phyloP scores from a whole-genome alignment of 1,140 invertebrate genomes.

The Helicoverpa armigera region DNA sequence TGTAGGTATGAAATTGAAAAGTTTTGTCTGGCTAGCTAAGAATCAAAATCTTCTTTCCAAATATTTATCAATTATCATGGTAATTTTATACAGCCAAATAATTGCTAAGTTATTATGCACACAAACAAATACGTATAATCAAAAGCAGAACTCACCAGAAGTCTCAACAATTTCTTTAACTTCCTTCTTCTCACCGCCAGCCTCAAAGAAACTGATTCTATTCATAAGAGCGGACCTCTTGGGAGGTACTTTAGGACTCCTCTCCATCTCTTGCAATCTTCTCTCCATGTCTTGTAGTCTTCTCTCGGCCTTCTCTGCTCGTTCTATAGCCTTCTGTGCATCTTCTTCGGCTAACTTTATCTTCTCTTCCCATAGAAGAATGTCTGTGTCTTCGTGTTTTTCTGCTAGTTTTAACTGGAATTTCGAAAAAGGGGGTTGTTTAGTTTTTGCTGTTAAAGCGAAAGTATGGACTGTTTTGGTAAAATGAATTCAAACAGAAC shows the following conservation, averaged over 20 bases:
- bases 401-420: slow-evolving; percentile 90
- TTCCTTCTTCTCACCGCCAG: slow-evolving; percentile 65
- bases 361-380: slow-evolving; percentile 90
- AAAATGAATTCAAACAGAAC: too few relatives aligned
- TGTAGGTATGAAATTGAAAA: too few relatives aligned
- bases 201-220: slow-evolving; percentile 81
- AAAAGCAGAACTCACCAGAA: slow-evolving; percentile 54
- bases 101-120: too few relatives aligned
- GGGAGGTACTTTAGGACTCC: slow-evolving; percentile 14
- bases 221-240: slow-evolving; percentile 73
- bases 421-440: slow-evolving; percentile 5
- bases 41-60: too few relatives aligned
- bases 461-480: too few relatives aligned
- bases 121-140: too few relatives aligned
- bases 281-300: slow-evolving; percentile 77
- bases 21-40: too few relatives aligned
- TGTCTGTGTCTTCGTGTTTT: slow-evolving; percentile 89
- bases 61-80: too few relatives aligned
- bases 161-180: slow-evolving; percentile 41
- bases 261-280: slow-evolving; percentile 61
- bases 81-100: too few relatives aligned
- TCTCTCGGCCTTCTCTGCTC: slow-evolving; percentile 89
- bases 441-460: too few relatives aligned
- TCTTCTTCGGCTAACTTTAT: slow-evolving; percentile 90
- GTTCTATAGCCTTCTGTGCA: slow-evolving; percentile 87